Conservation (phyloP, 2,797 vertebrate species). For the Siniperca obscura region DNA sequence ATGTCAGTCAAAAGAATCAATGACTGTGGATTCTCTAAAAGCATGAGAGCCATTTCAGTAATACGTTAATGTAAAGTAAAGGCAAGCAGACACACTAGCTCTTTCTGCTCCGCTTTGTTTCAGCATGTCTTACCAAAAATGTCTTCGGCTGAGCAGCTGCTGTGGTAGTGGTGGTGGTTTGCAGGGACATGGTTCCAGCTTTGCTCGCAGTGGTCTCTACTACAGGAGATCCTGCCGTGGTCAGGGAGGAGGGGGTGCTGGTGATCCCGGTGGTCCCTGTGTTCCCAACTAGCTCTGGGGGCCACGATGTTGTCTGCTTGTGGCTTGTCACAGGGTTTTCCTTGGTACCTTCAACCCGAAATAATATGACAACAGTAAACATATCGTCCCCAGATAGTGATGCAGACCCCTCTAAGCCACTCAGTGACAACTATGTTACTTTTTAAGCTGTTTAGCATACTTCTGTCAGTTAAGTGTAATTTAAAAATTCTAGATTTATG, state of each 20-base stretch:
- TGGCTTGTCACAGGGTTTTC: neutral
- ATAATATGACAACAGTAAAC: neutral
- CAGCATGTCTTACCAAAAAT: conserved; percentile 31
- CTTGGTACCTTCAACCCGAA: neutral
- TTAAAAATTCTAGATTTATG: neutral
- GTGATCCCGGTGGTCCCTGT: too few species aligned
- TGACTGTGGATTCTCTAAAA: neutral
- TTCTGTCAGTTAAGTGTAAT: neutral
- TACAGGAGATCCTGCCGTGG: rapidly evolving
- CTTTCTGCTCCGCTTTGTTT: neutral
- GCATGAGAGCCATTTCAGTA: neutral
- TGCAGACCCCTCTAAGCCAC: neutral
- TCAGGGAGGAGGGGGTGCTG: rapidly evolving
- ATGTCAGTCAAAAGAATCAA: neutral
- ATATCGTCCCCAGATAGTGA: neutral
- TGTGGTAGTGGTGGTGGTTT: rapidly evolving
- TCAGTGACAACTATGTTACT: neutral
- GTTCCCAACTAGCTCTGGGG: neutral
- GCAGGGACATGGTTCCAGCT: rapidly evolving
- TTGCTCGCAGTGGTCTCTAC: rapidly evolving
- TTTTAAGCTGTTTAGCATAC: neutral
- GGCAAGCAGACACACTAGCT: neutral
- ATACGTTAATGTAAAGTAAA: neutral
- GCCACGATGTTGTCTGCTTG: rapidly evolving
- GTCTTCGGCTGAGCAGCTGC: rapidly evolving